Conservation (phyloP, 2,113 vertebrate genomes). For the Chrysochloris asiatica region DNA sequence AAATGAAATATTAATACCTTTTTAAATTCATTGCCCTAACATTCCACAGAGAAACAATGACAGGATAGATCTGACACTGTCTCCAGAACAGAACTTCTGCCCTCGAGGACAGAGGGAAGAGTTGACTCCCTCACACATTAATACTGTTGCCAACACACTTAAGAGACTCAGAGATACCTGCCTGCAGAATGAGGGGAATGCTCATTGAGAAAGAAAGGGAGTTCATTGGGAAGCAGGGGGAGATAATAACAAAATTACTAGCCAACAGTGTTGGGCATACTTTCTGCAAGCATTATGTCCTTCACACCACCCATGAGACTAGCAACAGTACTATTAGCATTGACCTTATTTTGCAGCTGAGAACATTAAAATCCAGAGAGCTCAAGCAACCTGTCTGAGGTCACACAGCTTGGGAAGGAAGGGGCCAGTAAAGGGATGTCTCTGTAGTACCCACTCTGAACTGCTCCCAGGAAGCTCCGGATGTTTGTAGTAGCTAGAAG, state of each 20-base stretch:
- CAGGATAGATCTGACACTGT: not conserved
- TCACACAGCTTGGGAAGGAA: not conserved
- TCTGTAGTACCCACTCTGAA: too few species aligned
- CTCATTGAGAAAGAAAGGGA: not conserved
- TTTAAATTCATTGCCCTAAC: conserved; percentile 6
- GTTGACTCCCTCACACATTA: not conserved
- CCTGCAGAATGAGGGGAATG: not conserved
- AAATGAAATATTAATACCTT: conserved; percentile 57
- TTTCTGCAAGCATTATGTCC: not conserved
- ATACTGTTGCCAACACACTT: not conserved
- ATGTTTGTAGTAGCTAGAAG: not conserved
- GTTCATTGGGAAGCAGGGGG: not conserved
- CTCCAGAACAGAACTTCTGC: not conserved
- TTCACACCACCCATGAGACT: not conserved
- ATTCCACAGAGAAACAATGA: not conserved
- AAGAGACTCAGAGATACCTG: not conserved
- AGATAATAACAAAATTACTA: not conserved
- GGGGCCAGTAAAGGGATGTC: not conserved
- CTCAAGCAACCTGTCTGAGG: not conserved
- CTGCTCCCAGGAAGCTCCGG: not conserved
- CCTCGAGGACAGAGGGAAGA: not conserved
- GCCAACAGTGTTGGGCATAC: not conserved
- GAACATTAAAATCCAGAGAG: not conserved
- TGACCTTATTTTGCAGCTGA: not conserved
- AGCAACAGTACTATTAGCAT: not conserved